Percentiles rank a stretch among this genome's conserved stretches.
These are phyloP conservation scores for Poecile montanus DNA, from an alignment of 2,797 vertebrate genomes.

Conservation along the genomic window DNA sequence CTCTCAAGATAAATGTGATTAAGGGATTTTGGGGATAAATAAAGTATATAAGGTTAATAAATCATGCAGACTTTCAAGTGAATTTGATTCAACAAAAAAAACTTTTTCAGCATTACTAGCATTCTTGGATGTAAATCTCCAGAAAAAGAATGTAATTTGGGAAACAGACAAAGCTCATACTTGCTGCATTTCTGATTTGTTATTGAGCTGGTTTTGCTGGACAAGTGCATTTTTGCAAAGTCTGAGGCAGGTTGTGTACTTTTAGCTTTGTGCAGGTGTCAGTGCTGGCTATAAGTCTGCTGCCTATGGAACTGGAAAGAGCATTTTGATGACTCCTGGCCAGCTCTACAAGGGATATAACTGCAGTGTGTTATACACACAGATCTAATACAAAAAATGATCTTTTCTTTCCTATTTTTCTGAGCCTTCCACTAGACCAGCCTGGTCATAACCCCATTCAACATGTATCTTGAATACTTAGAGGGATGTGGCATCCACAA, in stretches of 20 bases:
- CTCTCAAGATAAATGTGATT: background rate
- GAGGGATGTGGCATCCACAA: background rate
- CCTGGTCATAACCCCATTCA: background rate
- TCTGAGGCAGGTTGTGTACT: background rate
- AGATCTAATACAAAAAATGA: background rate
- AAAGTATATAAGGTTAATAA: background rate
- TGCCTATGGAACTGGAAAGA: background rate
- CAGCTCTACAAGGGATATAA: background rate
- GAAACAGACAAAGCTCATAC: background rate
- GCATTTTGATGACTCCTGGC: background rate
- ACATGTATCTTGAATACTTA: background rate
- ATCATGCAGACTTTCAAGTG: background rate
- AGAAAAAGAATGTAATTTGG: background rate
- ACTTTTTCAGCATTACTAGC: background rate
- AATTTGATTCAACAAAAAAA: background rate
- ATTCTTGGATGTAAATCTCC: background rate
- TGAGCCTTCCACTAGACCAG: background rate
- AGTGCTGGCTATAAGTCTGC: background rate
- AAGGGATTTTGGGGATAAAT: background rate
- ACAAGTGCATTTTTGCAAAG: background rate
- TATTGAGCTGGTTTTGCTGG: background rate
- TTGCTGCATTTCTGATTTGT: background rate
- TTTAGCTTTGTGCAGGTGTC: background rate
- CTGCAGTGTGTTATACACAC: background rate
- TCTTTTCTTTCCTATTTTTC: background rate